Evolutionary conservation across 2,888 invertebrate genomes (phyloP).

Genomic region (Carpatolechia fugitivella): DNA sequence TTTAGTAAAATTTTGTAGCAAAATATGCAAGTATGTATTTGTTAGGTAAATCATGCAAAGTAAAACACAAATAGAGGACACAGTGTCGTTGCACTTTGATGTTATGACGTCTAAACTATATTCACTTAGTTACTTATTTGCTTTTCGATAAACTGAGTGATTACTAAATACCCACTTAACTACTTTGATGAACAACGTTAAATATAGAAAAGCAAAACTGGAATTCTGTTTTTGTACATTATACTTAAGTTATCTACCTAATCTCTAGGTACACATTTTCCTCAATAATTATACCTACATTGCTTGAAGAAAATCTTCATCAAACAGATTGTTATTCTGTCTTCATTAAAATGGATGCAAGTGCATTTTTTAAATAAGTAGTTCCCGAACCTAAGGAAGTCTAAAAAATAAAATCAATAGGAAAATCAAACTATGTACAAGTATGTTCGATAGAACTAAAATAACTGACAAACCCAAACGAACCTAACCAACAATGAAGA

Average conservation of each 20-base stretch:
- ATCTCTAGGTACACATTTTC: background rate
- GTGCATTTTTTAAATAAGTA: no score
- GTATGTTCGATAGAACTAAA: no score
- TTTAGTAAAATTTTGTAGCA: background rate
- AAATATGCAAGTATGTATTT: background rate
- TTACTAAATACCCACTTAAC: slow-evolving; percentile 6
- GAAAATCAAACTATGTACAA: no score
- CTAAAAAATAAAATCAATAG: no score
- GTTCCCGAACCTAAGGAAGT: no score
- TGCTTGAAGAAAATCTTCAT: no score
- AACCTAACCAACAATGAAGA: slow-evolving; percentile 34
- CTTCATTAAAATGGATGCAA: no score
- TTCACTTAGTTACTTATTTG: slow-evolving; percentile 8
- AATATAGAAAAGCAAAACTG: background rate
- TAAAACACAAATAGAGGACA: slow-evolving; percentile 12
- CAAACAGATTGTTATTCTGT: no score
- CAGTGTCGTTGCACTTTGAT: slow-evolving; percentile 16
- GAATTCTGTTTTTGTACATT: background rate
- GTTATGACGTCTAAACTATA: background rate
- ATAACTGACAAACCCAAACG: background rate
- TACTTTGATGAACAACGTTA: slow-evolving; percentile 3
- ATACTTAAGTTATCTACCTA: background rate
- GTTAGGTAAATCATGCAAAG: background rate
- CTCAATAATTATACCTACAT: no score
- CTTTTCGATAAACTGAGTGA: slow-evolving; percentile 14